Percentiles rank a stretch among this genome's conserved stretches.
phyloP scores from a whole-genome alignment of 2,113 vertebrate species.

The Pelecanus crispus region DNA sequence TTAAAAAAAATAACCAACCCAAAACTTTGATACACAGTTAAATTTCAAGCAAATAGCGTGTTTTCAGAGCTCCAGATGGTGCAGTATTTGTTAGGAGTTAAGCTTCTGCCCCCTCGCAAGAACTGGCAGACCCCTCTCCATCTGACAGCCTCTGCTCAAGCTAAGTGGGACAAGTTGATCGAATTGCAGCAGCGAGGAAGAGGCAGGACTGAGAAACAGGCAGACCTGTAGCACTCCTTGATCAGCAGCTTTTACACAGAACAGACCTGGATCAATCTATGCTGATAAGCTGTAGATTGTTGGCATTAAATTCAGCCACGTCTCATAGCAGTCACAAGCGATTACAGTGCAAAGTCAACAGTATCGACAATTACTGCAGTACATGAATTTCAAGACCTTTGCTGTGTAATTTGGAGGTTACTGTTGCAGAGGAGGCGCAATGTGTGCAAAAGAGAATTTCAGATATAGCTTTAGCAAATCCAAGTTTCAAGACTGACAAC shows the following conservation, averaged over 20 bases:
- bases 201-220: not conserved
- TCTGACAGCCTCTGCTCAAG: not conserved
- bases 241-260: not conserved
- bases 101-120: not conserved
- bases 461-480: not conserved
- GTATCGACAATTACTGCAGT: not conserved
- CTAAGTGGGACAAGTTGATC: not conserved
- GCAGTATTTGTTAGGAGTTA: not conserved
- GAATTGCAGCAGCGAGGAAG: not conserved
- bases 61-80: not conserved
- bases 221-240: not conserved
- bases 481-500: not conserved
- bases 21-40: not conserved
- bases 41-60: not conserved
- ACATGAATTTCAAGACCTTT: not conserved
- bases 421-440: not conserved
- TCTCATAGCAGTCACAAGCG: constrained; percentile 1
- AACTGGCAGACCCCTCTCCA: not conserved
- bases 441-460: not conserved
- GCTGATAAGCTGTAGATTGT: not conserved
- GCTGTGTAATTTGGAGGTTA: not conserved
- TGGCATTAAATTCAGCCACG: constrained; percentile 17
- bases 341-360: constrained; percentile 15
- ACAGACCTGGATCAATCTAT: not conserved
- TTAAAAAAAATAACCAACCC: not conserved